phyloP scores from a whole-genome alignment of 2,797 vertebrate species.

The Eospalax fontanierii region DNA sequence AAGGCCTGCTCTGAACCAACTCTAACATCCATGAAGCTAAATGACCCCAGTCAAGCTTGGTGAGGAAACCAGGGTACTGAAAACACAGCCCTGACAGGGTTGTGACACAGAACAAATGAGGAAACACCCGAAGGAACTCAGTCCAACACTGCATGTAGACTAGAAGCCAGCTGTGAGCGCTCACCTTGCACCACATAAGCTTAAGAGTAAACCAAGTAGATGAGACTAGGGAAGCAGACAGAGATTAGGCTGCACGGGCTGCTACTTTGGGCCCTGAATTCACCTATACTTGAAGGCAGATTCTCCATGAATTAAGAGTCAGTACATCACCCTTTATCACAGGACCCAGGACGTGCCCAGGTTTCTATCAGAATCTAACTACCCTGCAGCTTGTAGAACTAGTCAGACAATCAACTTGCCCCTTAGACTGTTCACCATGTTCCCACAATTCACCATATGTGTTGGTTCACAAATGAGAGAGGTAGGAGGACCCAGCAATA shows the following conservation, averaged over 20 bases:
- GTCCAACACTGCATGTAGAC: too few relatives aligned
- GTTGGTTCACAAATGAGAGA: background rate
- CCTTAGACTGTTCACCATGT: background rate
- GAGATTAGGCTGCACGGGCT: background rate
- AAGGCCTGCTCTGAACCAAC: background rate
- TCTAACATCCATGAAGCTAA: background rate
- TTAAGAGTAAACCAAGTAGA: background rate
- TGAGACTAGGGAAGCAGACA: background rate
- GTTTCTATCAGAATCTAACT: background rate
- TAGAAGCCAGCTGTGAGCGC: background rate
- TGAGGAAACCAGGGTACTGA: background rate
- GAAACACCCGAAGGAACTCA: background rate
- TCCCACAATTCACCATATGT: background rate
- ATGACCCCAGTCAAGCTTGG: background rate
- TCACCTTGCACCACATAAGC: too few relatives aligned
- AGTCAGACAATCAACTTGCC: background rate
- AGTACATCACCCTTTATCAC: background rate
- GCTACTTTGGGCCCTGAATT: background rate
- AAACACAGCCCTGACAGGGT: background rate
- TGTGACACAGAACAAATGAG: background rate
- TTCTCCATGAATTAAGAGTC: background rate
- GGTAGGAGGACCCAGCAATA: rapidly evolving
- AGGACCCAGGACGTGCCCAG: background rate
- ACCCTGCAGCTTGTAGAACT: background rate
- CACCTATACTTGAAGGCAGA: background rate